Evolutionary conservation across 2,797 vertebrate species (phyloP).

Genomic region (Ibycter americanus): DNA sequence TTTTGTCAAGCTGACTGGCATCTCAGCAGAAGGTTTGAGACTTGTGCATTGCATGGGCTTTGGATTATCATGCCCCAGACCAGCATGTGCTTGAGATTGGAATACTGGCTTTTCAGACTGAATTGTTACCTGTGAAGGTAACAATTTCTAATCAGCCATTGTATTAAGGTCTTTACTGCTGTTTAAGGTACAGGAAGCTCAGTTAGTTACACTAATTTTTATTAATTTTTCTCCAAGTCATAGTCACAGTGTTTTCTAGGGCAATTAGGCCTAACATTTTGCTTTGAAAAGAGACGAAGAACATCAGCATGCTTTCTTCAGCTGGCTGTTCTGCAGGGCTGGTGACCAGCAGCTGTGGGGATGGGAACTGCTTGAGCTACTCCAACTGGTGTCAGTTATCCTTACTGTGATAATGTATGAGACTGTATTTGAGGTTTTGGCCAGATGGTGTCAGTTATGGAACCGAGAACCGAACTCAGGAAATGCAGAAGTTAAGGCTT

Average conservation of each 20-base stretch:
- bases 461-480: not conserved
- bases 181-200: not conserved
- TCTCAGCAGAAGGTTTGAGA: not conserved
- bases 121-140: not conserved
- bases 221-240: not conserved
- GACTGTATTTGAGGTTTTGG: not conserved
- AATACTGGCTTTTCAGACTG: not conserved
- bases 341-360: not conserved
- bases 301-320: not conserved
- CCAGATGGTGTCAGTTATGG: slow-evolving; percentile 53
- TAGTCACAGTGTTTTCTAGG: not conserved
- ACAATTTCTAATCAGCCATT: not conserved
- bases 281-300: not conserved
- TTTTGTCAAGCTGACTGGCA: not conserved
- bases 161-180: not conserved
- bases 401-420: not conserved
- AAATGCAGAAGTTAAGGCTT: slow-evolving; percentile 56
- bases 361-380: not conserved
- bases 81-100: not conserved
- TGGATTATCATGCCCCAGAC: not conserved
- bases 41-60: not conserved
- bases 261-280: not conserved
- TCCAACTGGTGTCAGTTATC: not conserved
- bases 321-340: not conserved
- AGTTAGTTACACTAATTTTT: not conserved